Conservation (phyloP, 2,113 vertebrate species). For the Verasper variegatus region DNA sequence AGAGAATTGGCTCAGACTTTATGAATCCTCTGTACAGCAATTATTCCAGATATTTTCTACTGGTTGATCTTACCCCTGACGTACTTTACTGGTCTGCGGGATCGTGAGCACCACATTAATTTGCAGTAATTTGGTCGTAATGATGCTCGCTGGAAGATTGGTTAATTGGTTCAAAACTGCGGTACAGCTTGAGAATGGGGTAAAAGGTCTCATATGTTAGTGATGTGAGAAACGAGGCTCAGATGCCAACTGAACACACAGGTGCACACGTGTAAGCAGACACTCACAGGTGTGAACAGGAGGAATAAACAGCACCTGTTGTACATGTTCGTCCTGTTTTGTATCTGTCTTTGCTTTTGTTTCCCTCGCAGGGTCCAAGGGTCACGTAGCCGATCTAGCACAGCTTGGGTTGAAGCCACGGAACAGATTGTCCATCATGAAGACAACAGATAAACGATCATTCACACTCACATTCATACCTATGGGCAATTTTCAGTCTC, state of each 20-base stretch:
- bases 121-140: conserved; percentile 9
- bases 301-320: conserved; percentile 15
- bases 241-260: conserved; percentile 10
- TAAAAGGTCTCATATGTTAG: conserved; percentile 23
- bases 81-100: not conserved
- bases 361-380: not conserved
- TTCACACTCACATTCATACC: conserved; percentile 17
- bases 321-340: conserved; percentile 3
- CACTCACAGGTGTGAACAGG: no score
- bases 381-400: not conserved
- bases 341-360: not conserved
- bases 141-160: not conserved
- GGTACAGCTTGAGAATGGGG: not conserved
- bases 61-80: not conserved
- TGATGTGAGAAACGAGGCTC: conserved; percentile 9
- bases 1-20: not conserved
- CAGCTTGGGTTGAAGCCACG: no score
- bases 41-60: not conserved
- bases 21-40: not conserved
- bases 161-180: not conserved
- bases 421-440: not conserved
- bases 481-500: conserved; percentile 5
- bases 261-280: not conserved
- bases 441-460: conserved; percentile 9
- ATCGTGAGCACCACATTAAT: conserved; percentile 3